Conservation (phyloP, 1,140 invertebrate genomes). For the Drosophila rufa region DNA sequence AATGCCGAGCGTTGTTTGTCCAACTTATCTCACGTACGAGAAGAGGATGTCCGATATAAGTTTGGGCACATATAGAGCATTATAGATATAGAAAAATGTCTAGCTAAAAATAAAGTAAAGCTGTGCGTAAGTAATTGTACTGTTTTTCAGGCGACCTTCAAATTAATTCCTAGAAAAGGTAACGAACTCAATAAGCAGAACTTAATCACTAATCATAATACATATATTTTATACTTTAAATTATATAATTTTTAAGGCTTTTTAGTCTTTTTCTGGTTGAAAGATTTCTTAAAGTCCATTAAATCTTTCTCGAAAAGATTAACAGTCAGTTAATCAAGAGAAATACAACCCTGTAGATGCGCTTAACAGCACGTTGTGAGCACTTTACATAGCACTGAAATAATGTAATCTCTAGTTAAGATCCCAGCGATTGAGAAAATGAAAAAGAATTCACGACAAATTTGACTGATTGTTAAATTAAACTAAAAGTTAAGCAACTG, state of each 20-base stretch:
- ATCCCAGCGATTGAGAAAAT: neutral
- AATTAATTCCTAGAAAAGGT: too few species aligned
- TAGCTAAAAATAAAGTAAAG: neutral
- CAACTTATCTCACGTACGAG: conserved; percentile 29
- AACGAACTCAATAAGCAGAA: neutral
- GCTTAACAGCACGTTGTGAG: neutral
- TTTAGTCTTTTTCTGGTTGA: neutral
- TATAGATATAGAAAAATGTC: neutral
- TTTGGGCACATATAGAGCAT: conserved; percentile 1
- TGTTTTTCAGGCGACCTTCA: neutral
- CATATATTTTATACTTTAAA: too few species aligned
- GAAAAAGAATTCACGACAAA: neutral
- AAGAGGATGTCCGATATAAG: conserved; percentile 39
- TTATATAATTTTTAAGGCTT: too few species aligned
- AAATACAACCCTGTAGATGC: neutral
- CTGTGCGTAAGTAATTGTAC: neutral
- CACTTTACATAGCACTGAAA: too few species aligned
- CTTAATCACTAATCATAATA: too few species aligned
- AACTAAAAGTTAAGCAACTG: neutral
- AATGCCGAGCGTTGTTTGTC: conserved; percentile 17
- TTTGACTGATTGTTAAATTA: neutral
- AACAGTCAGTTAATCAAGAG: neutral
- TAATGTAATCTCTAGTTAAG: too few species aligned
- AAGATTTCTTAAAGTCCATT: neutral
- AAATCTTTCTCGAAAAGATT: neutral